Base-by-base conservation (phyloP, 2,888 invertebrate species). In the Cyrtodaria siliqua region DNA sequence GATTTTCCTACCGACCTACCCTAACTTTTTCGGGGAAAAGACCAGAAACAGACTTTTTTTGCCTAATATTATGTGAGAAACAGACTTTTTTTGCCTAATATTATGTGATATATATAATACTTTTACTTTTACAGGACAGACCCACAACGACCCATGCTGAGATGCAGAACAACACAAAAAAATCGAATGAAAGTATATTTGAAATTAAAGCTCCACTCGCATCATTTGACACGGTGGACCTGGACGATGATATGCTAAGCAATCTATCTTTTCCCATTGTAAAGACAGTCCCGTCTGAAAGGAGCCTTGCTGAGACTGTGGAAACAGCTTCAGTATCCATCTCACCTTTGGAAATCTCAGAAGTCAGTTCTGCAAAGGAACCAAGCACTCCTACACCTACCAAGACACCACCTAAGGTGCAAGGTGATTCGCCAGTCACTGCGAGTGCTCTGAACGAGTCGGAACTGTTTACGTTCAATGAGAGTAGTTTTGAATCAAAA, bases 191-290 rank as follows among this genome's bases (percentile, higher is more conserved):
- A 50, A 81, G 62, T 40, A 52, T 81, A 12, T 81, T 73, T 61
- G 78, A 81, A 42, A 72, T 85, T 23, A 84, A 77, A 70, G 90
- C 90, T 40, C 90, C 90, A 8, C 79, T 90, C 18, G 90, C 90
- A 14, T 86, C 90, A n/a, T 90, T 90, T 83, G 90, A 90, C 67
- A 90, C 89, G 18, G 81, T 89, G 57, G 90, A 90, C 71, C 73
- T 90, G 14, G 89, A 87, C 42, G 87, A 87, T 53, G 86, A 87
- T 62, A 24, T 23, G 38, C 18, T 14, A 23, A 16, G 23, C 24
- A 20, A 53, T 24, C 12, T 20, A 47, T n/a, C 62, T 1, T 23
- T 18, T 20, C 44, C 6, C 3, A 20, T 9, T 20, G 4, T 44
- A 16, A 27, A n/a, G 27, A 23, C 24, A 14, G 26, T 20, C 23